These are phyloP conservation scores for Caenorhabditis angaria DNA, from an alignment of 2,888 invertebrate species.

Conservation along the genomic window DNA sequence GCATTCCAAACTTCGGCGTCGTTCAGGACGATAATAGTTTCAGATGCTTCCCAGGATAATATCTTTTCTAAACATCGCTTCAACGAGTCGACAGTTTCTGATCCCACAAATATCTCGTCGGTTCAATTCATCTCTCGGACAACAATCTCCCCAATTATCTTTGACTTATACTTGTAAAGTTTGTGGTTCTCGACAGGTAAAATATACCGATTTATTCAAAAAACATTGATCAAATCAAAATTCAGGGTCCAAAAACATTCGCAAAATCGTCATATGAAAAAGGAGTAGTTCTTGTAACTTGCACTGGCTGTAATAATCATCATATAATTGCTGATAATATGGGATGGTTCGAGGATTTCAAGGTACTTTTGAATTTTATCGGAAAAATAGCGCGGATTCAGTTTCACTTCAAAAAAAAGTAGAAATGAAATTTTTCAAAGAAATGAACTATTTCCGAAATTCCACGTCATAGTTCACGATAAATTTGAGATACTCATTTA, in stretches of 20 bases:
- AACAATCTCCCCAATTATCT: conserved; percentile 68
- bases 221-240: background rate
- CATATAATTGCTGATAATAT: conserved; percentile 96
- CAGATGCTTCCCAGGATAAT: too few relatives aligned
- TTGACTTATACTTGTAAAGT: conserved; percentile 89
- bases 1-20: too few relatives aligned
- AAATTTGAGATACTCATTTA: too few relatives aligned
- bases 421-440: too few relatives aligned
- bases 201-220: background rate
- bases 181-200: conserved; percentile 81
- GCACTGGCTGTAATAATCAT: conserved; percentile 86
- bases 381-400: too few relatives aligned
- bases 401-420: too few relatives aligned
- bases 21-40: too few relatives aligned
- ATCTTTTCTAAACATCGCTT: too few relatives aligned
- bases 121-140: conserved; percentile 28
- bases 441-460: too few relatives aligned
- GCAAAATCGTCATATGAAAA: conserved; percentile 65
- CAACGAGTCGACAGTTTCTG: background rate
- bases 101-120: background rate
- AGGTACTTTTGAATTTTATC: too few relatives aligned
- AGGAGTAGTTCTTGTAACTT: conserved; percentile 88
- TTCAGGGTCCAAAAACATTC: conserved; percentile 69
- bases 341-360: conserved; percentile 85
- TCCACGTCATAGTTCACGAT: background rate